Evolutionary conservation across 1,140 invertebrate species (phyloP).

Genomic region (Atopsyche davidsoni): DNA sequence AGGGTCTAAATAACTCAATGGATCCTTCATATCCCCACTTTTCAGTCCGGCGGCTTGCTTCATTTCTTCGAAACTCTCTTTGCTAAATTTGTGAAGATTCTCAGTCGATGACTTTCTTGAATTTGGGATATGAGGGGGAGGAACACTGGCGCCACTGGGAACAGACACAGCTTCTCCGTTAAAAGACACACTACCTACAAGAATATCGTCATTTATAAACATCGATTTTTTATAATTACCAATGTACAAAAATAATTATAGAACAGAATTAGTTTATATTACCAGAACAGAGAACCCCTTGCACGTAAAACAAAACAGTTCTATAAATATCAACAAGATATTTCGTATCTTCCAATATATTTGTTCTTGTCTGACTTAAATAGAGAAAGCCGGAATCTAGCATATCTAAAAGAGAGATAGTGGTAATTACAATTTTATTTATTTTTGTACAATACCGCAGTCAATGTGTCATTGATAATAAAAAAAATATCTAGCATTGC

Average conservation of each 20-base stretch:
- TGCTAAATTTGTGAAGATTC: slow-evolving; percentile 37
- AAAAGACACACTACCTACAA: slow-evolving; percentile 40
- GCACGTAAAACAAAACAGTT: slow-evolving; percentile 42
- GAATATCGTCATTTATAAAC: slow-evolving; percentile 14
- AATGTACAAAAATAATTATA: not conserved
- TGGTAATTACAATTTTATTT: slow-evolving; percentile 3
- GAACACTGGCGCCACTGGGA: slow-evolving; percentile 36
- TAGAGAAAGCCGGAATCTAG: slow-evolving; percentile 37
- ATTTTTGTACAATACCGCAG: no score
- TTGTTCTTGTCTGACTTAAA: slow-evolving; percentile 39
- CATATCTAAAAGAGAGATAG: slow-evolving; percentile 35
- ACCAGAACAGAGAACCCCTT: slow-evolving; percentile 47
- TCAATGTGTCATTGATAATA: no score
- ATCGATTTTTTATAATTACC: not conserved
- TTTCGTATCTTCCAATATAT: slow-evolving; percentile 43
- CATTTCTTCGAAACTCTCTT: slow-evolving; percentile 48
- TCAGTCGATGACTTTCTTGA: slow-evolving; percentile 18
- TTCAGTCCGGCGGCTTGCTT: slow-evolving; percentile 42
- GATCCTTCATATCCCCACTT: slow-evolving; percentile 49
- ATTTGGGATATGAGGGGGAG: slow-evolving; percentile 34
- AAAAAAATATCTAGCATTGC: no score
- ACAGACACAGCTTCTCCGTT: slow-evolving; percentile 43
- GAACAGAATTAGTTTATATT: no score
- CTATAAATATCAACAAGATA: slow-evolving; percentile 43
- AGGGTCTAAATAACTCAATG: slow-evolving; percentile 51